Evolutionary conservation across 2,797 vertebrate species (phyloP), one percentile per base, ranked within the genome.

Genomic region (Oreochromis mossambicus): DNA sequence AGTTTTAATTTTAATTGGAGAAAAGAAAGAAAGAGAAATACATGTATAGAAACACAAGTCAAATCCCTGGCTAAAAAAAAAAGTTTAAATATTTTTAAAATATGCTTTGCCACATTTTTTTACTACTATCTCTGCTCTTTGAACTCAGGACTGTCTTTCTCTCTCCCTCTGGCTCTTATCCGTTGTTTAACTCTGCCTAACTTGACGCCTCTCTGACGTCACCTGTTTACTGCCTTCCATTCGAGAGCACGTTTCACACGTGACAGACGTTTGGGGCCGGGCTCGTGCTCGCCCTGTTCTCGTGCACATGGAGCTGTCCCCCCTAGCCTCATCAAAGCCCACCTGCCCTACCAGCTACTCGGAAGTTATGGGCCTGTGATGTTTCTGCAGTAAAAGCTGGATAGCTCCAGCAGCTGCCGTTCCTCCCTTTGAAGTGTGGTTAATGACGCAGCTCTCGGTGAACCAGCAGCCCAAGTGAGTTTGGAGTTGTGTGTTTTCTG

Each of bases 161-260:
- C 29, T 58, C 24, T 56, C 8, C 36, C 10, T 36, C 6, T 29
- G 68, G 2, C 6, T 29, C 8, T 0, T 3, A 17, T 93, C 85
- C 83, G 87, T 77, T 82, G 73, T 76, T 54, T 5, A 9, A 34
- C 54, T 50, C 19, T 7, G 9, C 2, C 10, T 21, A 29, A 56
- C 78, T 90, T 90, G 52, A 88, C 50, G 24, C 3, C 8, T 3
- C n/a, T 84, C 29, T 92, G 91, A 94, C 93, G 94, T 92, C 88
- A 86, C 88, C 90, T 95, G 95, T 96, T 96, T 95, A 96, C 95
- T 91, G 94, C 32, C 83, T 87, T 86, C 86, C 80, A 84, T 79
- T 82, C 43, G 84, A 79, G 88, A 84, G 92, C 93, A 93, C 93
- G 91, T 85, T 80, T 73, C 24, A 48, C 92, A 94, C 92, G 93